These are phyloP conservation scores for Eulemur coronatus DNA, from an alignment of 2,797 vertebrate species.

Conservation along the genomic window DNA sequence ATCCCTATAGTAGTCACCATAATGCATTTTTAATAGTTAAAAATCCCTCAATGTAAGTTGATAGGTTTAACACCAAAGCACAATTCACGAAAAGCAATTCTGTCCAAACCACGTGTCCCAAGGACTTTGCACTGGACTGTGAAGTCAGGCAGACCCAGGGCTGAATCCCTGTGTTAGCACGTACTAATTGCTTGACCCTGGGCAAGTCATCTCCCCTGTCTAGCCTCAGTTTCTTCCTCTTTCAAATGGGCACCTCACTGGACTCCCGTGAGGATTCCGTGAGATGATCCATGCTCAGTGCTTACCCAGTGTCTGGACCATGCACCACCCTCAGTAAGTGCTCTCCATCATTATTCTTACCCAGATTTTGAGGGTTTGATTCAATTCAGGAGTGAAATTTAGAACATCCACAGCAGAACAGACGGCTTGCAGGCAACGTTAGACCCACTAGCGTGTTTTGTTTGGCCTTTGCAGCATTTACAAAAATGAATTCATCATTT, in stretches of 20 bases:
- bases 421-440: background rate
- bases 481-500: slow-evolving; percentile 43
- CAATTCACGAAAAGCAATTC: background rate
- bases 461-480: slow-evolving; percentile 51
- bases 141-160: background rate
- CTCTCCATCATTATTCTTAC: background rate
- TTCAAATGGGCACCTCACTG: background rate
- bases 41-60: background rate
- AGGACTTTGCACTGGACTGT: background rate
- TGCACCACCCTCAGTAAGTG: background rate
- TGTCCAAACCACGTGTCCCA: background rate
- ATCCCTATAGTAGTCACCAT: background rate
- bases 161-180: background rate
- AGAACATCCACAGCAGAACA: background rate
- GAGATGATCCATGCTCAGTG: background rate
- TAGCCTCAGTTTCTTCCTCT: background rate
- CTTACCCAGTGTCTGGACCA: background rate
- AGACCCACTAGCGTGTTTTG: slow-evolving; percentile 36
- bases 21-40: slow-evolving; percentile 6
- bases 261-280: background rate
- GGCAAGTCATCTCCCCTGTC: background rate
- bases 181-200: background rate
- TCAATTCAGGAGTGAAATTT: background rate
- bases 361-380: background rate
- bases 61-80: background rate